A percentile compares a stretch with the other conserved stretches of the same genome.
Conservation (phyloP, 2,113 vertebrate genomes). For the Gopherus flavomarginatus region DNA sequence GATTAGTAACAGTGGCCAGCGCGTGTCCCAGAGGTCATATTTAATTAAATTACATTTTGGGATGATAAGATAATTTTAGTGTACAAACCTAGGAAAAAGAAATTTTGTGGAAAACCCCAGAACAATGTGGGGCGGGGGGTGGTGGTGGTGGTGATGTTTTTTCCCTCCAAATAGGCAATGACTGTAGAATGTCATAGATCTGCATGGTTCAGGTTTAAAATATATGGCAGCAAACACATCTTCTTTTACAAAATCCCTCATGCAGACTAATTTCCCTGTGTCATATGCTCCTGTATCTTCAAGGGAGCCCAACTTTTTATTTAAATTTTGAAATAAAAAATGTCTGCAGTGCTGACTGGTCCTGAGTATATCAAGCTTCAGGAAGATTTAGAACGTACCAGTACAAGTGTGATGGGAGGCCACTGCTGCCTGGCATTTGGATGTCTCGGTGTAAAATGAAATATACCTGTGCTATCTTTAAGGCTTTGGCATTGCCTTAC, state of each 20-base stretch:
- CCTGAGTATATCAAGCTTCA: background rate
- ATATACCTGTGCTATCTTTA: background rate
- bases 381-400: accelerated
- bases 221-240: background rate
- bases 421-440: background rate
- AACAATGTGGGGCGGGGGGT: background rate
- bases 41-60: background rate
- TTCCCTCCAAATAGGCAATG: background rate
- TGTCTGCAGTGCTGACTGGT: background rate
- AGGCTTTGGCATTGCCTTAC: background rate
- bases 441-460: background rate
- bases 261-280: background rate
- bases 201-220: background rate
- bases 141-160: background rate
- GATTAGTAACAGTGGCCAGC: background rate
- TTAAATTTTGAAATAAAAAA: background rate
- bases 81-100: background rate
- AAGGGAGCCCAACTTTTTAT: background rate
- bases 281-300: background rate
- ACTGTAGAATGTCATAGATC: background rate
- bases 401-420: background rate
- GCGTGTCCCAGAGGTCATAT: background rate
- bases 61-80: background rate
- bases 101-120: background rate
- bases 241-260: background rate